Evolutionary conservation across 2,113 vertebrate species (phyloP), one percentile per base, ranked within the genome.

Genomic region (Osmerus eperlanus): DNA sequence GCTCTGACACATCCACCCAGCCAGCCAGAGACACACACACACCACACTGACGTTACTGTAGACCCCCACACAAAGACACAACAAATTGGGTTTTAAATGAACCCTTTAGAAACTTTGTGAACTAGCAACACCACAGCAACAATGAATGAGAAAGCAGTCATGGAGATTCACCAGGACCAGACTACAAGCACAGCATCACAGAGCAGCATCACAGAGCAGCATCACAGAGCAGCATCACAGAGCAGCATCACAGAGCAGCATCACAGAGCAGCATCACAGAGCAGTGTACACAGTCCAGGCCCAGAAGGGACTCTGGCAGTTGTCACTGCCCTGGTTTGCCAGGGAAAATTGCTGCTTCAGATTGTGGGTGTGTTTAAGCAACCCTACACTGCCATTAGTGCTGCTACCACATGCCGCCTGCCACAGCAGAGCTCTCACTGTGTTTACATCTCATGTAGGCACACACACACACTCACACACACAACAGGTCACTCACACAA

Each of bases 361-460:
- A 89, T 87, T 89, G 89, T 89, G 90, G 87, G 87, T 90, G 88
- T 89, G 87, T 90, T 91, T 89, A 82, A 90, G 91, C 84, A 91
- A 91, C 82, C 78, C 84, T 87, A 92, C 87, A 89, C 91, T 92
- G 89, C 84, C 87, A 92, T 91, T 92, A 90, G 81, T 87, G 83
- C 85, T 87, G 83, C 85, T 86, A 89, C 86, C 91, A 87, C 87
- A 90, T 80, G 75, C 85, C 74, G 83, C 82, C 83, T 85, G 81
- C 85, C 85, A 86, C 73, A 78, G 84, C 81, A 75, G 75, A 75
- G 75, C 77, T 82, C 80, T 78, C 75, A 82, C 67, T 87, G 83
- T 84, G 83, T 86, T 83, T 86, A 72, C 77, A 82, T 89, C 81
- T 85, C 85, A 88, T 83, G 76, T 85, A 85, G 70, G 59, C 75